These are phyloP conservation scores for Drosophila vallismaia DNA, from an alignment of 2,888 invertebrate species.

Conservation along the genomic window DNA sequence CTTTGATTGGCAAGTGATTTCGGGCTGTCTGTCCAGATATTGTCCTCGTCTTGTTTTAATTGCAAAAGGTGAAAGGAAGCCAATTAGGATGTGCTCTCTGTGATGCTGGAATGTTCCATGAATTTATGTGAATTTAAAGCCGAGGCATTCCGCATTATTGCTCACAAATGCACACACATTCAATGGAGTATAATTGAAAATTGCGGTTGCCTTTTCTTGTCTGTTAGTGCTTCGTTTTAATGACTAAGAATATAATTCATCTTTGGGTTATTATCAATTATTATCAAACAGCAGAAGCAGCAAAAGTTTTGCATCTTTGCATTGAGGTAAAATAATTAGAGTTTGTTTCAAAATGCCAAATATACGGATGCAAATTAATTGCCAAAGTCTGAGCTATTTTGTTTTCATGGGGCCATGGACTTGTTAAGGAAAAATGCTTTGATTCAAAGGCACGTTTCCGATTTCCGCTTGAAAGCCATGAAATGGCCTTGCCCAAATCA, in stretches of 20 bases:
- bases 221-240: constrained; percentile 19
- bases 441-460: neutral
- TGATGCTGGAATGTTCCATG: constrained; percentile 14
- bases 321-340: constrained; percentile 9
- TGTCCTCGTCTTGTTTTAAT: constrained; percentile 29
- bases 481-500: constrained; percentile 41
- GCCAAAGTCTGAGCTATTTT: neutral
- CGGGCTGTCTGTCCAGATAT: constrained; percentile 13
- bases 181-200: constrained; percentile 43
- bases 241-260: constrained; percentile 24
- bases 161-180: constrained; percentile 29
- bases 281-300: constrained; percentile 1
- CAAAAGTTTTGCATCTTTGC: neutral
- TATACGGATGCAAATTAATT: neutral
- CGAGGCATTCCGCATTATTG: constrained; percentile 34
- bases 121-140: constrained; percentile 30
- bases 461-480: constrained; percentile 6
- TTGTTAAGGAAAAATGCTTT: neutral
- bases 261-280: constrained; percentile 34
- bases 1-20: constrained; percentile 49
- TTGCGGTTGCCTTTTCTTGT: constrained; percentile 36
- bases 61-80: constrained; percentile 41
- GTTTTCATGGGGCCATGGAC: constrained; percentile 2
- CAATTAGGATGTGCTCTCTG: constrained; percentile 13
- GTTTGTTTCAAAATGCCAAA: neutral